A percentile compares a stretch with the other conserved stretches of the same genome.
phyloP scores from a whole-genome alignment of 2,797 vertebrate genomes.

The Carduelis carduelis region DNA sequence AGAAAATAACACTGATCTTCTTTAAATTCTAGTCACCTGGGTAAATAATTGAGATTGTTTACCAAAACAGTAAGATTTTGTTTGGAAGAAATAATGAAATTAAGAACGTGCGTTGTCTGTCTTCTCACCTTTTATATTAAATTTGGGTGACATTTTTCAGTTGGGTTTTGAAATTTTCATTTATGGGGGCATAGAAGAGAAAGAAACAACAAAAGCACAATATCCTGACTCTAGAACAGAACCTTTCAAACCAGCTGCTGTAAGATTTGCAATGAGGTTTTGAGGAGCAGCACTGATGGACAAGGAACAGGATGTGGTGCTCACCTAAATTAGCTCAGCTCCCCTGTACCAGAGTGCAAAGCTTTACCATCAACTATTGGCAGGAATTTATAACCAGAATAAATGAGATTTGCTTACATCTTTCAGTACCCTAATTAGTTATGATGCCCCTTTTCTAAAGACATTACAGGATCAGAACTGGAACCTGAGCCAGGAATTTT shows the following conservation, averaged over 20 bases:
- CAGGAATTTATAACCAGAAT: not conserved
- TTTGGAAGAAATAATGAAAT: not conserved
- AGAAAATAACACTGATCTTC: not conserved
- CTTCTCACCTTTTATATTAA: not conserved
- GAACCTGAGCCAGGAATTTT: not conserved
- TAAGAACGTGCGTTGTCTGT: fast-evolving
- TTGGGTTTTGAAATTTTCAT: not conserved
- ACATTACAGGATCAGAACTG: not conserved
- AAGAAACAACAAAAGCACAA: not conserved
- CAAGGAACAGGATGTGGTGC: not conserved
- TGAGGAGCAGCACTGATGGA: not conserved
- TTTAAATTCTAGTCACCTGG: not conserved
- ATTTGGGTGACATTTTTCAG: not conserved
- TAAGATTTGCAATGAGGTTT: not conserved
- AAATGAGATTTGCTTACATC: not conserved
- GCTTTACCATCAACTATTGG: not conserved
- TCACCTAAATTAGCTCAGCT: not conserved
- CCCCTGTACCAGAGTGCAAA: not conserved
- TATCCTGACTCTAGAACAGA: not conserved
- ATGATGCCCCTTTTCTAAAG: not conserved
- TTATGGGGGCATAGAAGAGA: not conserved
- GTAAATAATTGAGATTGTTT: not conserved
- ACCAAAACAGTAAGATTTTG: not conserved
- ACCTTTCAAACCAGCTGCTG: not conserved
- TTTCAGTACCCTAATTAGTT: not conserved